Conservation (phyloP, 2,888 invertebrate genomes). For the Hydrotaea cyrtoneurina region DNA sequence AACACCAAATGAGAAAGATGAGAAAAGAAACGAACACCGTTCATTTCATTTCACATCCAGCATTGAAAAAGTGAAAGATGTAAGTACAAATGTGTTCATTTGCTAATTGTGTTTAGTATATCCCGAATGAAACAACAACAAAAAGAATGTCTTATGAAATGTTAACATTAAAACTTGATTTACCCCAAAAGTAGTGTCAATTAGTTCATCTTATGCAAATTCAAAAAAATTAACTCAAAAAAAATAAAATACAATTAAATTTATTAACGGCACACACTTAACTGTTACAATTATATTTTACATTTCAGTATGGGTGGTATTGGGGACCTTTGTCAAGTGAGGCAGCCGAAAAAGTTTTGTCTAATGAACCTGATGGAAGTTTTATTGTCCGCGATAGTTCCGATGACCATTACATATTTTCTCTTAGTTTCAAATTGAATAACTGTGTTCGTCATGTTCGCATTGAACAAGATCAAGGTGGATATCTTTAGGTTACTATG, state of each 20-base stretch:
- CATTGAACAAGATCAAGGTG: conserved; percentile 97
- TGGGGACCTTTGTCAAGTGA: conserved; percentile 97
- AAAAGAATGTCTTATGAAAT: no score
- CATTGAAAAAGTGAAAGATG: conserved; percentile 96
- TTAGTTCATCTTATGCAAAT: no score
- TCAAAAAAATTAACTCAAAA: no score
- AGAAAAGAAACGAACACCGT: conserved; percentile 76
- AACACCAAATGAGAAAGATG: conserved; percentile 66
- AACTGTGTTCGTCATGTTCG: conserved; percentile 94
- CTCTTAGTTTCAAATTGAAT: conserved; percentile 94
- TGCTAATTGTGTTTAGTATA: no score
- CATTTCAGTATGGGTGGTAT: conserved; percentile 93
- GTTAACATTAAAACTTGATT: no score
- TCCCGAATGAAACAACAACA: no score
- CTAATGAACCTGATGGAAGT: conserved; percentile 95
- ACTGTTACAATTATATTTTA: not conserved
- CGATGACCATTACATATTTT: conserved; percentile 97
- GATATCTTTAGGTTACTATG: not conserved
- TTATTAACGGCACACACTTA: no score
- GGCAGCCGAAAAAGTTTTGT: conserved; percentile 94
- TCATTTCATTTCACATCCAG: conserved; percentile 93
- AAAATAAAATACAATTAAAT: no score
- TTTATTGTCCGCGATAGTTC: conserved; percentile 96
- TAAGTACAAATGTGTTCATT: conserved; percentile 82
- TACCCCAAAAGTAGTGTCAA: no score